Conservation (phyloP, 2,113 vertebrate genomes). For the Thamnophis sirtalis region DNA sequence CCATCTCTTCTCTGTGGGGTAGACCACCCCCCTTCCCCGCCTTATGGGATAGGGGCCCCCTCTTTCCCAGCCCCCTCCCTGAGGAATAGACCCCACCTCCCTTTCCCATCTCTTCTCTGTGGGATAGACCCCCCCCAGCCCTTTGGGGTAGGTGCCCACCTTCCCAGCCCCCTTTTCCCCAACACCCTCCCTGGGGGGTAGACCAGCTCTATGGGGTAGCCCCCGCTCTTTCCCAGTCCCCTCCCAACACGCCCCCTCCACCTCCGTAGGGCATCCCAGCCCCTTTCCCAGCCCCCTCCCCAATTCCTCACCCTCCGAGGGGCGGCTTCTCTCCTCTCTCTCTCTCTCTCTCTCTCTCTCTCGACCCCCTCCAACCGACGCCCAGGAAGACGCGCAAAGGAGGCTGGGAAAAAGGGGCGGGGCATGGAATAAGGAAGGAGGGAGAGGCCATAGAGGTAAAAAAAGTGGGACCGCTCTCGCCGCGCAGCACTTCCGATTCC, state of each 20-base stretch:
- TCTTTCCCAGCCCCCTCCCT: no score
- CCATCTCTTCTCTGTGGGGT: no score
- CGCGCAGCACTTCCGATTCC: neutral
- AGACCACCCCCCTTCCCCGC: no score
- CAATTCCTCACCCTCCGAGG: neutral
- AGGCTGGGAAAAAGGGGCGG: neutral
- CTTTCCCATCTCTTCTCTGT: neutral
- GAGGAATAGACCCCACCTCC: no score
- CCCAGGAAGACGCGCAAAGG: conserved; percentile 4
- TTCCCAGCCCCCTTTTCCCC: no score
- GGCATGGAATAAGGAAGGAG: neutral
- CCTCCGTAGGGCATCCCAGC: neutral
- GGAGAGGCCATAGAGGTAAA: neutral
- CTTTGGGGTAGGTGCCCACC: neutral
- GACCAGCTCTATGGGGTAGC: neutral
- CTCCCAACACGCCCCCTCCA: rapidly evolving
- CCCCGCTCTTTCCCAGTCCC: rapidly evolving
- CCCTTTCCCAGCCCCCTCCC: neutral
- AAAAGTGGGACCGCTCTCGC: rapidly evolving
- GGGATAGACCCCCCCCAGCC: no score
- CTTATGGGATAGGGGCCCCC: no score
- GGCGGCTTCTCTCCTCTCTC: neutral
- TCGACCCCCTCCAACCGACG: no score
- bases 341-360: neutral
- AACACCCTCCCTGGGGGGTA: neutral